Evolutionary conservation across 2,888 invertebrate genomes (phyloP).

Genomic region (Gastracanthus pulcherrimus): DNA sequence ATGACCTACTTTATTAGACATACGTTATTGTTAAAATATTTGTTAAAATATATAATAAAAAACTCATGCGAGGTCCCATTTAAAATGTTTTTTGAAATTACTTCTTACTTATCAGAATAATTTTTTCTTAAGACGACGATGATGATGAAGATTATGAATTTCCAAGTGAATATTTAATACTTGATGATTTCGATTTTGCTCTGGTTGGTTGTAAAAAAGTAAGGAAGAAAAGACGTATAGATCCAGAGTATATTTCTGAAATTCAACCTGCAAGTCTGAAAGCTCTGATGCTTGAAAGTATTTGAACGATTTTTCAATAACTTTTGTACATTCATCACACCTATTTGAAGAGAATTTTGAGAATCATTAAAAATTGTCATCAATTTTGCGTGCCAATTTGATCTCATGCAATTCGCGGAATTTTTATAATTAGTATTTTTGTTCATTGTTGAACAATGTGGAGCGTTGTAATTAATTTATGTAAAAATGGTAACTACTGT

Average conservation of each 20-base stretch:
- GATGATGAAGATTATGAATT: slow-evolving; percentile 63
- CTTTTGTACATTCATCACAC: not conserved
- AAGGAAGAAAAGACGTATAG: slow-evolving; percentile 54
- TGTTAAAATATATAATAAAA: not conserved
- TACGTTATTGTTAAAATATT: too few relatives aligned
- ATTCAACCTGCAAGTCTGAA: slow-evolving; percentile 2
- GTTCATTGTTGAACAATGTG: not conserved
- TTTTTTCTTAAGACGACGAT: slow-evolving; percentile 56
- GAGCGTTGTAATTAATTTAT: slow-evolving; percentile 31
- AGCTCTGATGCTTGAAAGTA: slow-evolving; percentile 3
- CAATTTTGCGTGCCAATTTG: slow-evolving; percentile 21
- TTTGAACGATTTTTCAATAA: slow-evolving; percentile 5
- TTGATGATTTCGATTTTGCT: slow-evolving; percentile 70
- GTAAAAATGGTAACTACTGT: slow-evolving; percentile 10
- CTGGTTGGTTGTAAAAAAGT: slow-evolving; percentile 62
- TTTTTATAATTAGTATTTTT: not conserved
- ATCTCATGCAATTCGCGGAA: slow-evolving; percentile 14
- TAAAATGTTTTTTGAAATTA: slow-evolving; percentile 15
- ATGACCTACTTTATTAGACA: not conserved
- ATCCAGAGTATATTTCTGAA: not conserved
- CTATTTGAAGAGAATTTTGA: not conserved
- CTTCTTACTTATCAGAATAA: not conserved
- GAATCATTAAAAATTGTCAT: slow-evolving; percentile 10
- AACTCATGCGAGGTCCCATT: not conserved
- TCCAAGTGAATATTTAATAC: slow-evolving; percentile 63